Base-by-base conservation (phyloP, 1,140 invertebrate species). In the Thrips palmi region DNA sequence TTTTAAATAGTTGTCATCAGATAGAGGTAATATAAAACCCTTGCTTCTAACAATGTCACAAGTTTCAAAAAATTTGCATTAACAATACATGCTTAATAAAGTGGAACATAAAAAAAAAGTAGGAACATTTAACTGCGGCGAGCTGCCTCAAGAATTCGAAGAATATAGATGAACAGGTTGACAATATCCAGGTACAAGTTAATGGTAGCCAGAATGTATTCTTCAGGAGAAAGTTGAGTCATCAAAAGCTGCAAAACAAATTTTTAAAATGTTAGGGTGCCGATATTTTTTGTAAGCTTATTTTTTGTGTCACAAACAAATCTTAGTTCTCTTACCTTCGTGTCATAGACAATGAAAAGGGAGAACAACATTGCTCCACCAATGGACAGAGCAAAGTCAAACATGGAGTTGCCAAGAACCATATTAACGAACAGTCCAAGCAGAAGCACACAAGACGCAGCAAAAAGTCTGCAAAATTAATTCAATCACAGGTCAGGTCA, bases 141-240 rank as follows among this genome's bases (percentile, higher is more conserved):
- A 22, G 36, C 21, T 25, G 40, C 42, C 33, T 47, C 68, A 23
- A 80, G 56, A 41, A 74, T 68, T 36, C 77, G 64, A n/a, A 88
- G 59, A 44, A 87, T 78, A 56, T 85, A 70, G 2, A 88, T 49
- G 57, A 89, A 89, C 27, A 88, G 62, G 54, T 88, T 87, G 28
- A 88, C 65, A 35, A 88, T 86, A 54, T 88, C 83, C 57, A 87
- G 57, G 51, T 89, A 89, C 3, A 89, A 64, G 51, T 80, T 80
- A 45, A 88, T 80, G 8, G 82, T 79, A 1, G 74, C 77, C 22
- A 75, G 46, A 42, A 83, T 76, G 49, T 82, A 82, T 48, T 81
- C 77, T 52, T 82, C 77, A 0, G 77, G 64, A n/a, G 75, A 78
- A 25, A 77, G 52, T 39, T 62, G 67, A 42, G 68, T 58, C 70